Conservation (phyloP, 2,797 vertebrate species). For the Rhincodon typus region DNA sequence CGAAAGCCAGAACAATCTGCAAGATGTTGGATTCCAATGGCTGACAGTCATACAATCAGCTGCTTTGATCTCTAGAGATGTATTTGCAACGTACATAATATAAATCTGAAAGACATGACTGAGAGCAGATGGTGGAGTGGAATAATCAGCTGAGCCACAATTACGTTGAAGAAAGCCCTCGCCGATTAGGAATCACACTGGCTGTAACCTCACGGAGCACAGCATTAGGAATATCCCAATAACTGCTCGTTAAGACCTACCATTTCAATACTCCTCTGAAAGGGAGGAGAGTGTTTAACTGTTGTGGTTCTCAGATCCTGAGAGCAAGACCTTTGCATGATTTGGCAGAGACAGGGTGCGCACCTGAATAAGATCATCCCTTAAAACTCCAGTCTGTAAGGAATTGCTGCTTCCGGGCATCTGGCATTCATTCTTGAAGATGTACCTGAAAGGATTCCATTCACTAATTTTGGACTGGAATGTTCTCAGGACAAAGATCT, state of each 20-base stretch:
- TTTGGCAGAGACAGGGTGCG: background rate
- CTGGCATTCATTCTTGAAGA: background rate
- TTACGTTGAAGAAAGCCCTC: background rate
- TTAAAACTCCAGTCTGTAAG: background rate
- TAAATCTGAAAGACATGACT: conserved; percentile 17
- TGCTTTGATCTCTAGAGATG: background rate
- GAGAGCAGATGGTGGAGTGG: background rate
- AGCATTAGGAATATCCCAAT: background rate
- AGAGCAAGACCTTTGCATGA: background rate
- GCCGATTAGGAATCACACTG: too few species aligned
- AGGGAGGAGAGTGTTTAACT: background rate
- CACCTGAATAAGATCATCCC: background rate
- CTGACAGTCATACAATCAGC: background rate
- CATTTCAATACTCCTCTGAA: background rate
- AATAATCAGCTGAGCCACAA: background rate
- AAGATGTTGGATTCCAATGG: background rate
- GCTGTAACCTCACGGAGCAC: too few species aligned
- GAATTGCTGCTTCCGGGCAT: background rate
- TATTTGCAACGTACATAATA: background rate
- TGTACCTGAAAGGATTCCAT: background rate
- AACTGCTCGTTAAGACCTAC: background rate
- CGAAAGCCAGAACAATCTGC: conserved; percentile 21
- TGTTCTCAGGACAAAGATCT: background rate
- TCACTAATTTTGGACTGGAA: background rate
- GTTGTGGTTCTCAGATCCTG: background rate